Evolutionary conservation across 1,140 invertebrate species (phyloP).

Genomic region (Orchesella cincta): DNA sequence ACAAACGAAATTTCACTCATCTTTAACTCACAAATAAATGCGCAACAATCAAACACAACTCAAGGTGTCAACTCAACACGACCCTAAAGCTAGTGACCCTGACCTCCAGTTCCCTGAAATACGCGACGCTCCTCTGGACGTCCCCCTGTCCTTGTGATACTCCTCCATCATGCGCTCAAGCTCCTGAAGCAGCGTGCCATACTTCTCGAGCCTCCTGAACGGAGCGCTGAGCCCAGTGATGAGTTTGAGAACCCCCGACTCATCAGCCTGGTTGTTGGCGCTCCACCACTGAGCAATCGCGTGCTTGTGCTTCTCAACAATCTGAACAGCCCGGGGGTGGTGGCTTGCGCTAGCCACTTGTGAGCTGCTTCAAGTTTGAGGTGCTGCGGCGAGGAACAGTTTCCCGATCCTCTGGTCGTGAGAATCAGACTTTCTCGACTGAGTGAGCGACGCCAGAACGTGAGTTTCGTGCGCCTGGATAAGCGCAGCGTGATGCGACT

Average conservation of each 20-base stretch:
- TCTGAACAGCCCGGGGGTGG: neutral
- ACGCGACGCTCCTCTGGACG: constrained; percentile 86
- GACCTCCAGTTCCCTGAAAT: constrained; percentile 93
- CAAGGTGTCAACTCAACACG: too few species aligned
- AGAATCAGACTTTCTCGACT: too few species aligned
- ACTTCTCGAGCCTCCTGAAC: constrained; percentile 92
- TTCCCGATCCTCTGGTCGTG: neutral
- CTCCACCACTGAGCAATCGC: neutral
- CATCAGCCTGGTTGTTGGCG: neutral
- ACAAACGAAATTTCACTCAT: too few species aligned
- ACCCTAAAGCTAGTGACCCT: constrained; percentile 53
- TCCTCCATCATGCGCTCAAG: constrained; percentile 92
- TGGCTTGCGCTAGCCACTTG: neutral
- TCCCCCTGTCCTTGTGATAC: constrained; percentile 94
- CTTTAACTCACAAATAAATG: constrained; percentile 39
- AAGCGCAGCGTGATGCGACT: neutral
- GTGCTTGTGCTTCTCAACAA: neutral
- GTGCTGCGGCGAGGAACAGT: neutral
- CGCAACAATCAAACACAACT: neutral
- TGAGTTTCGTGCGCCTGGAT: neutral
- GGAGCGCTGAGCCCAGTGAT: constrained; percentile 85
- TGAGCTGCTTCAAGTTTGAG: neutral
- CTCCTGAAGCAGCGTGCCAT: constrained; percentile 81
- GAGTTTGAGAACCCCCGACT: neutral
- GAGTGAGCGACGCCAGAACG: neutral